A percentile compares a stretch with the other conserved stretches of the same genome.
Evolutionary conservation across 2,888 invertebrate genomes (phyloP).

Genomic region (Exocentrus adspersus): DNA sequence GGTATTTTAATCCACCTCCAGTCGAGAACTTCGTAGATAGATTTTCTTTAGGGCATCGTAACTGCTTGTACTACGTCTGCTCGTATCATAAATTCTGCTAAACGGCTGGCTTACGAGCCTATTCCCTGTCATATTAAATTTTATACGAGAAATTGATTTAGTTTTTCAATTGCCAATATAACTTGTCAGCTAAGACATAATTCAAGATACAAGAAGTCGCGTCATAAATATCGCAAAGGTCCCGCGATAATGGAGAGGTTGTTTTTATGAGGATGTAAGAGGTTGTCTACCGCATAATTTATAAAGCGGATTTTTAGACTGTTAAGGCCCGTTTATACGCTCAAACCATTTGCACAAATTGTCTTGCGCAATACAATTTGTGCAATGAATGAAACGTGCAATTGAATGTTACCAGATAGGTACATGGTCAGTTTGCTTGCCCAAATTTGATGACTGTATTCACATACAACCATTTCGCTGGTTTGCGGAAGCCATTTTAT

Average conservation of each 20-base stretch:
- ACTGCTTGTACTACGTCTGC: slow-evolving; percentile 1
- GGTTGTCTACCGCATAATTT: no score
- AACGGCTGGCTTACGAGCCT: slow-evolving; percentile 7
- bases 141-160: slow-evolving; percentile 20
- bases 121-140: slow-evolving; percentile 23
- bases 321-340: no score
- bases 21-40: background rate
- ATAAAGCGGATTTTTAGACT: no score
- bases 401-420: no score
- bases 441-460: no score
- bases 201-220: slow-evolving; percentile 12
- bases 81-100: slow-evolving; percentile 2
- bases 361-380: no score
- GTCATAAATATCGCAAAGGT: slow-evolving; percentile 22
- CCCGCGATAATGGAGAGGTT: slow-evolving; percentile 24
- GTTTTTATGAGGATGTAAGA: slow-evolving; percentile 25
- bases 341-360: no score
- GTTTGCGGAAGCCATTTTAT: no score
- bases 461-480: no score
- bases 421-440: no score
- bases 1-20: background rate
- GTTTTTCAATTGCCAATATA: slow-evolving; percentile 28
- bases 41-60: slow-evolving; percentile 3
- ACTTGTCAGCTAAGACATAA: slow-evolving; percentile 22
- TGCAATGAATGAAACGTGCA: no score